phyloP scores from a whole-genome alignment of 1,140 invertebrate species.

The Phymorhynchus buccinoides region DNA sequence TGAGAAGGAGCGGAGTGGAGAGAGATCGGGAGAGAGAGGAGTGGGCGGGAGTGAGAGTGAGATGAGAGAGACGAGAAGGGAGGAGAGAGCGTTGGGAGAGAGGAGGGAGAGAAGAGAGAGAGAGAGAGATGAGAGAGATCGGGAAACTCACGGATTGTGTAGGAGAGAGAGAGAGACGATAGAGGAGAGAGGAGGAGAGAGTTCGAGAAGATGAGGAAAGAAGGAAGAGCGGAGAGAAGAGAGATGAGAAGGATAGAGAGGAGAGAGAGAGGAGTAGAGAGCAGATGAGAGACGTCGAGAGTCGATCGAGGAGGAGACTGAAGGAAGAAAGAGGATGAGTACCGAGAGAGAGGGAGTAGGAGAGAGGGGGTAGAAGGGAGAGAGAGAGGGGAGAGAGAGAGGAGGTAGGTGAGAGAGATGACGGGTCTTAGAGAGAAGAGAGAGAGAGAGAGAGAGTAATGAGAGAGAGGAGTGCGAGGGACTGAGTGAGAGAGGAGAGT shows the following conservation, averaged over 20 bases:
- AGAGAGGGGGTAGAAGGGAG: background rate
- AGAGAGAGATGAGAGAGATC: background rate
- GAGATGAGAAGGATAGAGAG: background rate
- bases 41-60: background rate
- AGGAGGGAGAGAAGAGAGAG: background rate
- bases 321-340: too few relatives aligned
- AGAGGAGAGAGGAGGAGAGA: background rate
- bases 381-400: background rate
- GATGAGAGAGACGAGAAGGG: background rate
- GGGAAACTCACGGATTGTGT: too few relatives aligned
- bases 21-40: background rate
- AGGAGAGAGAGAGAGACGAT: background rate
- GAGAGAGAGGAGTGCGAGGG: background rate
- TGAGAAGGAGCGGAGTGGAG: background rate
- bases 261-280: background rate
- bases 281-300: too few relatives aligned
- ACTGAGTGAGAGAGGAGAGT: too few relatives aligned
- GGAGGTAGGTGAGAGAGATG: background rate
- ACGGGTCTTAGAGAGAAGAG: too few relatives aligned
- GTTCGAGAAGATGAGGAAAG: too few relatives aligned
- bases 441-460: background rate
- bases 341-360: too few relatives aligned
- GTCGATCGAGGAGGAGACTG: too few relatives aligned
- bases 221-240: background rate
- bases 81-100: background rate